phyloP scores from a whole-genome alignment of 2,888 invertebrate species.

The Parascotia fuliginaria region DNA sequence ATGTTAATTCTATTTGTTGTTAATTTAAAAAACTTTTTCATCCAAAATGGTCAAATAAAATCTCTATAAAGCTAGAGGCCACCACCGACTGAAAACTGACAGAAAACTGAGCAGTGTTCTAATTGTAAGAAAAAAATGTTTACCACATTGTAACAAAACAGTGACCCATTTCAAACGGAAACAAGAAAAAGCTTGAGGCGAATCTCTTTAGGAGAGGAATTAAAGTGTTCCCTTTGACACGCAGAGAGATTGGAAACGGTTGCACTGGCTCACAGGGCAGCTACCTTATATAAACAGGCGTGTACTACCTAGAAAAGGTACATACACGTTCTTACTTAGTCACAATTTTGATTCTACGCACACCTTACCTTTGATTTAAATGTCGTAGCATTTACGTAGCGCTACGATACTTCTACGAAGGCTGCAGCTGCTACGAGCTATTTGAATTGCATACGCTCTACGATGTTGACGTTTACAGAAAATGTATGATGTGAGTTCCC shows the following conservation, averaged over 20 bases:
- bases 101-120: constrained; percentile 8
- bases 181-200: constrained; percentile 41
- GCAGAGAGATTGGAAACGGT: constrained; percentile 45
- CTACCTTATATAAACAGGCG: no score
- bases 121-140: constrained; percentile 16
- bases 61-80: constrained; percentile 13
- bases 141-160: constrained; percentile 16
- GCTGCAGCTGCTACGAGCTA: constrained; percentile 26
- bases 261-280: constrained; percentile 35
- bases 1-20: no score
- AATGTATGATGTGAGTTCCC: constrained; percentile 10
- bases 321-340: not conserved
- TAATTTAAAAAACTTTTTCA: no score
- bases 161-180: constrained; percentile 41
- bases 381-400: constrained; percentile 23
- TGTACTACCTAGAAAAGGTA: no score
- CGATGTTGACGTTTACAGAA: constrained; percentile 25
- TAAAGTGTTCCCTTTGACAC: constrained; percentile 52
- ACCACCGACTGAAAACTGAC: constrained; percentile 12
- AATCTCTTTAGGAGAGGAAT: constrained; percentile 34
- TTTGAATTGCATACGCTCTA: constrained; percentile 26
- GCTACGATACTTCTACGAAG: constrained; percentile 21
- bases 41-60: no score
- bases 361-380: constrained; percentile 7
- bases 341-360: constrained; percentile 9